phyloP scores from a whole-genome alignment of 37 sponge, comb jelly and placozoan species.

The Axinella damicornis region DNA sequence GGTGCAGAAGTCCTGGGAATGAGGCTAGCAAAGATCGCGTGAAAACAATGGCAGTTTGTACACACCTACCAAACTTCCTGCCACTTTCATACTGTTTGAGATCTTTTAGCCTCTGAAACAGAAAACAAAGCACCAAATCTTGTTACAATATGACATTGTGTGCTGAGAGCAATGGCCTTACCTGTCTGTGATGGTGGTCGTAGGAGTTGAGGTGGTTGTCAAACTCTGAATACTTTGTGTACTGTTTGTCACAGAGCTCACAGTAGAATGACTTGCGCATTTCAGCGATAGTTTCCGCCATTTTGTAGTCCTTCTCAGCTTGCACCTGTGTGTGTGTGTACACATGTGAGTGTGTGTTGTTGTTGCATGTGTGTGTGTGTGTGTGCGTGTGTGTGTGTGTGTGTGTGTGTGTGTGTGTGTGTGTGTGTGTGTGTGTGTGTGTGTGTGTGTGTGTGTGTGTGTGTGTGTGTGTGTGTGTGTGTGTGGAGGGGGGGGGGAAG shows the following conservation, averaged over 20 bases:
- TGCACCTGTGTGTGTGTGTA: conserved; percentile 15
- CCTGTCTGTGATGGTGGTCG: conserved; percentile 90
- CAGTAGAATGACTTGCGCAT: conserved; percentile 90
- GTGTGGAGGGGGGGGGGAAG: not conserved
- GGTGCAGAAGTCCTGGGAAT: too few relatives aligned
- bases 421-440: not conserved
- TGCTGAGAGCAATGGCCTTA: conserved; percentile 36
- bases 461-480: not conserved
- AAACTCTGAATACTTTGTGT: conserved; percentile 85
- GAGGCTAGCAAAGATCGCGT: too few relatives aligned
- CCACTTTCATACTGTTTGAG: conserved; percentile 72
- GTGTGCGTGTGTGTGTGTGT: conserved; percentile 1
- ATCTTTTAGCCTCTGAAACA: conserved; percentile 70
- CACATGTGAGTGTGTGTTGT: not conserved
- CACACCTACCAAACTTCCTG: conserved; percentile 62
- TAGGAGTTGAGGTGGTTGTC: conserved; percentile 97
- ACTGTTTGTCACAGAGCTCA: conserved; percentile 90
- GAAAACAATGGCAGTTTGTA: too few relatives aligned
- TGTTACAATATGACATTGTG: not conserved
- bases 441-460: not conserved
- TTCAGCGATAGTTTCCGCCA: conserved; percentile 57
- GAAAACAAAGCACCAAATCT: not conserved
- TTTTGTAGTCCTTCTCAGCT: conserved; percentile 57
- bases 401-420: not conserved
- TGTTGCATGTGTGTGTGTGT: not conserved